Conservation (phyloP, 1,140 invertebrate species). For the Zaprionus ghesquierei region DNA sequence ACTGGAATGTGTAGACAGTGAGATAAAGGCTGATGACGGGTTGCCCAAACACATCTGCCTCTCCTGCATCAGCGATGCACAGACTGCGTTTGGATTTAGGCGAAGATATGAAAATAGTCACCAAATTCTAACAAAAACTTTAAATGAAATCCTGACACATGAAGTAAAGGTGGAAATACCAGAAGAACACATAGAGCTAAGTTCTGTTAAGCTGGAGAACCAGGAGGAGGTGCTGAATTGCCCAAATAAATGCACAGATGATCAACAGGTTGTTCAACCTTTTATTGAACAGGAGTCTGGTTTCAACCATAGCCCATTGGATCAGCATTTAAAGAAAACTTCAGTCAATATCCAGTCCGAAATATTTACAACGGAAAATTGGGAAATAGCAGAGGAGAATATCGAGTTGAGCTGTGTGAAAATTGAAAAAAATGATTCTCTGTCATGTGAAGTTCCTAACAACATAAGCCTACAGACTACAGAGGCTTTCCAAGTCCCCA, state of each 20-base stretch:
- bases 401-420: constrained; percentile 21
- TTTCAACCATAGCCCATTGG: background rate
- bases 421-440: background rate
- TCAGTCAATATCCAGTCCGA: constrained; percentile 4
- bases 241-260: background rate
- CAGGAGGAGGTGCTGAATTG: background rate
- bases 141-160: background rate
- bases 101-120: constrained; percentile 15
- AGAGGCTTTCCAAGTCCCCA: background rate
- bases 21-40: constrained; percentile 4
- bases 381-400: constrained; percentile 1
- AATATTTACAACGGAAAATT: constrained; percentile 12
- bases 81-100: constrained; percentile 23
- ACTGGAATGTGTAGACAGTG: constrained; percentile 3
- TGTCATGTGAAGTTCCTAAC: background rate
- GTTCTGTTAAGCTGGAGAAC: background rate
- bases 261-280: background rate
- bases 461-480: no score
- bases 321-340: background rate
- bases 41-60: constrained; percentile 25
- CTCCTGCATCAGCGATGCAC: constrained; percentile 17
- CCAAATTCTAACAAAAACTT: background rate
- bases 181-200: background rate
- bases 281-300: background rate
- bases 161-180: background rate